Evolutionary conservation across 1,140 invertebrate species (phyloP).

Genomic region (Zaprionus vittiger): DNA sequence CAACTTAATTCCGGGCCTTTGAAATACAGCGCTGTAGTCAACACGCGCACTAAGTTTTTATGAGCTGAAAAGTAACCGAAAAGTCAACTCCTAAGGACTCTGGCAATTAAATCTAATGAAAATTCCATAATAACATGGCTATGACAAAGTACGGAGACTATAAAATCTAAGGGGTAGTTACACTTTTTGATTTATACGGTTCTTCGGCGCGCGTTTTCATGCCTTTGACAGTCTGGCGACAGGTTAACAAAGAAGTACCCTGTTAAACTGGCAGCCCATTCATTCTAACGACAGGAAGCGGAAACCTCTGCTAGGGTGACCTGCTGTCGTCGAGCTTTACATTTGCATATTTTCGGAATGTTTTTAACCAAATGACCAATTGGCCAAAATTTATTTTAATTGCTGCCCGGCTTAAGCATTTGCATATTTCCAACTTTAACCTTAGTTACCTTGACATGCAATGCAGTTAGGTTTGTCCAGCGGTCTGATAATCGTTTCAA

Average conservation of each 20-base stretch:
- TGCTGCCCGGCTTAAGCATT: slow-evolving; percentile 53
- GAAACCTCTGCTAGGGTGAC: slow-evolving; percentile 62
- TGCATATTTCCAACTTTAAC: slow-evolving; percentile 47
- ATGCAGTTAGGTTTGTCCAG: slow-evolving; percentile 15
- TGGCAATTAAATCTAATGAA: slow-evolving; percentile 78
- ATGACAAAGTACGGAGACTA: slow-evolving; percentile 65
- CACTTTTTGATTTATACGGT: slow-evolving; percentile 80
- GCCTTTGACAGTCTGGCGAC: slow-evolving; percentile 76
- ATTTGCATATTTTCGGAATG: slow-evolving; percentile 72
- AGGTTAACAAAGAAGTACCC: slow-evolving; percentile 45
- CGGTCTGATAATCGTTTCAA: slow-evolving; percentile 53
- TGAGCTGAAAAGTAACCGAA: slow-evolving; percentile 67
- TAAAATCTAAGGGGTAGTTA: slow-evolving; percentile 51
- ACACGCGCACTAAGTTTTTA: slow-evolving; percentile 53
- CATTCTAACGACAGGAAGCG: slow-evolving; percentile 70
- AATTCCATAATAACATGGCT: slow-evolving; percentile 80
- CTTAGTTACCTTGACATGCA: slow-evolving; percentile 42
- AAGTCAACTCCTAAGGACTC: slow-evolving; percentile 42
- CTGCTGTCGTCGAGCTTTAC: slow-evolving; percentile 36
- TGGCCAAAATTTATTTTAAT: slow-evolving; percentile 82
- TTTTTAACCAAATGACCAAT: slow-evolving; percentile 80
- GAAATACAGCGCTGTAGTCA: slow-evolving; percentile 24
- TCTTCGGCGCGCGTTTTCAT: slow-evolving; percentile 76
- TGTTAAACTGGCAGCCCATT: slow-evolving; percentile 37
- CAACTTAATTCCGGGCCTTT: slow-evolving; percentile 74